Conservation (phyloP, 2,113 vertebrate genomes). For the Tyto alba region DNA sequence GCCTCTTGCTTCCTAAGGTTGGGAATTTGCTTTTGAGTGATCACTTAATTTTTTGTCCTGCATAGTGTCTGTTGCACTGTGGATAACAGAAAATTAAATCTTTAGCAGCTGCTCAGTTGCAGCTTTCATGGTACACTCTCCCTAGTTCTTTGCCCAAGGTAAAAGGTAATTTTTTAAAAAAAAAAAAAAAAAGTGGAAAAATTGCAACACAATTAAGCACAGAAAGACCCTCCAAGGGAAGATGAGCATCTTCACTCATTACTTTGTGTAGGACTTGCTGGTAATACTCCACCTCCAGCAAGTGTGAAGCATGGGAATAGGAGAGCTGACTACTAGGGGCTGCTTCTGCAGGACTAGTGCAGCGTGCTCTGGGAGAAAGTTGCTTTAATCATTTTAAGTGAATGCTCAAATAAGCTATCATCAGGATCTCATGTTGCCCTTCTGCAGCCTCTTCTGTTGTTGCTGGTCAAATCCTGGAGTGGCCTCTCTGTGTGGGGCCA, state of each 20-base stretch:
- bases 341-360: not conserved
- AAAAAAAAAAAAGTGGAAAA: not conserved
- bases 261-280: not conserved
- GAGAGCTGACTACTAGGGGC: not conserved
- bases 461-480: not conserved
- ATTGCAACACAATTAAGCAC: not conserved
- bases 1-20: not conserved
- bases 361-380: not conserved
- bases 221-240: not conserved
- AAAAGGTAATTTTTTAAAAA: not conserved
- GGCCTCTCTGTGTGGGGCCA: rapidly evolving
- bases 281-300: not conserved
- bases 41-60: not conserved
- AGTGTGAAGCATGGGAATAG: not conserved
- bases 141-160: not conserved
- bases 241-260: not conserved
- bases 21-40: not conserved
- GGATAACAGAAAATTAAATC: not conserved
- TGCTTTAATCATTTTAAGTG: not conserved
- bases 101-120: not conserved
- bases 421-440: not conserved
- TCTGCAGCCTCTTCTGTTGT: not conserved
- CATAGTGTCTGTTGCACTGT: not conserved
- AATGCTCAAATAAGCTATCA: not conserved
- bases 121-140: not conserved